These are phyloP conservation scores for Cephalopterus ornatus DNA, from an alignment of 2,113 vertebrate genomes.

Conservation along the genomic window DNA sequence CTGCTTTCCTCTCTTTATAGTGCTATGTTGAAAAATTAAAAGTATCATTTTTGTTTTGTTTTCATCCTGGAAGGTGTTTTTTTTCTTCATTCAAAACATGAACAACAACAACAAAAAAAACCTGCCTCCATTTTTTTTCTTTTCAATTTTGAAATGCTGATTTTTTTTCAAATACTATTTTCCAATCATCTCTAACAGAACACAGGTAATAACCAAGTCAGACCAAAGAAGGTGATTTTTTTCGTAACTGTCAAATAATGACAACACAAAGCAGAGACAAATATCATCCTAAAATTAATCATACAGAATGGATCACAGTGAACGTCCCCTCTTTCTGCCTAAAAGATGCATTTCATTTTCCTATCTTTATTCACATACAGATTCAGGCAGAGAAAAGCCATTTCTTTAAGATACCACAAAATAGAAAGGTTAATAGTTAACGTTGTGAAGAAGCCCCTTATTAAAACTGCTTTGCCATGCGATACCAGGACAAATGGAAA, in stretches of 20 bases:
- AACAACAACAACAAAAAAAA: background rate
- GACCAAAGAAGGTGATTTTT: background rate
- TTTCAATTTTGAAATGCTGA: background rate
- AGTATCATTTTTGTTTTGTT: background rate
- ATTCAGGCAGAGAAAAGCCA: background rate
- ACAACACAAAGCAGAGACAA: background rate
- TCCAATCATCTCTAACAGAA: background rate
- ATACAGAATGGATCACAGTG: background rate
- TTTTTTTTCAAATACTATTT: background rate
- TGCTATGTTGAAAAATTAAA: background rate
- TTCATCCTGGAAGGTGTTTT: background rate
- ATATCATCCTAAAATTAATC: slow-evolving; percentile 24
- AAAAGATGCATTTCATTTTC: slow-evolving; percentile 34
- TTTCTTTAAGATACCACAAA: slow-evolving; percentile 38
- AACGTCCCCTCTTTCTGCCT: background rate
- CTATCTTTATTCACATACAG: slow-evolving; percentile 13
- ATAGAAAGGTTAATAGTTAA: slow-evolving; percentile 62
- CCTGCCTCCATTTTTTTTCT: background rate
- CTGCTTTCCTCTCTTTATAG: background rate
- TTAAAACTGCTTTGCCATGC: slow-evolving; percentile 57
- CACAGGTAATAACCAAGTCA: background rate
- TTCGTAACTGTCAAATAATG: slow-evolving; percentile 15
- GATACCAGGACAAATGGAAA: slow-evolving; percentile 62
- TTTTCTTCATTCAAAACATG: background rate
- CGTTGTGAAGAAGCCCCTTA: background rate